Evolutionary conservation across 2,113 vertebrate genomes (phyloP).

Genomic region (Marmota flaviventris): DNA sequence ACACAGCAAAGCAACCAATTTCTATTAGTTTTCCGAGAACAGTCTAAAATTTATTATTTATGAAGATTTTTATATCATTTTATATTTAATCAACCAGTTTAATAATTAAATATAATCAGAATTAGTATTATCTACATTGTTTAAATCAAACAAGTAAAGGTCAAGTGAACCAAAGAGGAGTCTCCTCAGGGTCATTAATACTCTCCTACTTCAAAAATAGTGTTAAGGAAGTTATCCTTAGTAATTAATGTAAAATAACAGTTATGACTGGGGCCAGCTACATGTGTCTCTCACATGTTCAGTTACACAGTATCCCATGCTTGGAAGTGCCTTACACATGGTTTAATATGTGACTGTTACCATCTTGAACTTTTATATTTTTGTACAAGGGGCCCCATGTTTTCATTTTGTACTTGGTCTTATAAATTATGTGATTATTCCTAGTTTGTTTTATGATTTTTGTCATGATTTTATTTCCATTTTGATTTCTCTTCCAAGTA

Average conservation of each 20-base stretch:
- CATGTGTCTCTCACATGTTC: accelerated
- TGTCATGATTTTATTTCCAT: not conserved
- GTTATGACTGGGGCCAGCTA: not conserved
- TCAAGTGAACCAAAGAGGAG: slow-evolving; percentile 1
- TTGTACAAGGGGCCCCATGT: not conserved
- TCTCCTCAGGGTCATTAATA: not conserved
- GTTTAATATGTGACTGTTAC: not conserved
- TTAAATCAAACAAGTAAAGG: slow-evolving; percentile 11
- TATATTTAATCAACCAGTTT: not conserved
- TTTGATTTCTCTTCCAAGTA: not conserved
- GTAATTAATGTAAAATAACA: not conserved
- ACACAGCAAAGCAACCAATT: not conserved
- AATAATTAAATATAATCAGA: not conserved
- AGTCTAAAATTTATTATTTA: not conserved
- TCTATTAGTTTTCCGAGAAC: slow-evolving; percentile 25
- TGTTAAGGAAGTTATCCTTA: not conserved
- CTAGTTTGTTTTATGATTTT: not conserved
- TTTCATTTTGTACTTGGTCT: not conserved
- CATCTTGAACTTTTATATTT: not conserved
- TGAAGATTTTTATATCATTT: not conserved
- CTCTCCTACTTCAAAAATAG: not conserved
- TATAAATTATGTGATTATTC: not conserved
- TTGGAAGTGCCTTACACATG: accelerated
- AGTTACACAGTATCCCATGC: accelerated
- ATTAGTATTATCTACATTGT: not conserved